A percentile compares a stretch with the other conserved stretches of the same genome.
These are phyloP conservation scores for Pangasius djambal DNA, from an alignment of 2,797 vertebrate genomes.

Conservation along the genomic window DNA sequence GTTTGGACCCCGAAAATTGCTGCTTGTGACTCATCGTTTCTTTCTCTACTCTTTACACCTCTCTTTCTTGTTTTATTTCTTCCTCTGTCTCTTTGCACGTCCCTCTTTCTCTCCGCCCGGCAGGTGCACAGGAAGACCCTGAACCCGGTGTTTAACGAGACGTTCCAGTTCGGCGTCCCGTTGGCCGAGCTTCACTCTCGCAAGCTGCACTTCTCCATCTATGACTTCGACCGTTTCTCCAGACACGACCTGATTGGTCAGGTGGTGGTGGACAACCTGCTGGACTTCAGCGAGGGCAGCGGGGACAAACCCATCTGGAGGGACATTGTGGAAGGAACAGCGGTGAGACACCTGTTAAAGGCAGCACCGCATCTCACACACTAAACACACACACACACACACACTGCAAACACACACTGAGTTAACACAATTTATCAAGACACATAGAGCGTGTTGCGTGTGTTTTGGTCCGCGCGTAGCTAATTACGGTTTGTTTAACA, in stretches of 20 bases:
- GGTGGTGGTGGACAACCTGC: slow-evolving; percentile 92
- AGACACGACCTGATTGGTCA: slow-evolving; percentile 93
- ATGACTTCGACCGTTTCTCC: slow-evolving; percentile 94
- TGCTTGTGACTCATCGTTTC: not conserved
- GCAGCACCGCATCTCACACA: not conserved
- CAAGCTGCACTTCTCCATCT: slow-evolving; percentile 92
- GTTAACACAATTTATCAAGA: slow-evolving; percentile 12
- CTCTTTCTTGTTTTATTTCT: not conserved
- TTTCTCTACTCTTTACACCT: not conserved
- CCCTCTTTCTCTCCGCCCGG: not conserved
- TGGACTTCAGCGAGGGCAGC: slow-evolving; percentile 89
- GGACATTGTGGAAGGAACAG: slow-evolving; percentile 88
- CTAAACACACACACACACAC: slow-evolving; percentile 8
- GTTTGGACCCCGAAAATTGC: not conserved
- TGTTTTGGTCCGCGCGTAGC: not conserved
- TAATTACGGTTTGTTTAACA: slow-evolving; percentile 31
- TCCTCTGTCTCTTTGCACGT: not conserved
- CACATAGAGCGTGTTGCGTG: not conserved
- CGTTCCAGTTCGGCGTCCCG: slow-evolving; percentile 89
- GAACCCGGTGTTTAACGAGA: slow-evolving; percentile 93
- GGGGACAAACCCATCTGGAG: slow-evolving; percentile 90
- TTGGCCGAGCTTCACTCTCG: slow-evolving; percentile 88
- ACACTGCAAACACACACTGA: slow-evolving; percentile 12
- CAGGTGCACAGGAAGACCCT: slow-evolving; percentile 91
- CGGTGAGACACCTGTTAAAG: slow-evolving; percentile 75